Base-by-base conservation (phyloP, 2,888 invertebrate genomes). In the Pachycephus smyrnensis region DNA sequence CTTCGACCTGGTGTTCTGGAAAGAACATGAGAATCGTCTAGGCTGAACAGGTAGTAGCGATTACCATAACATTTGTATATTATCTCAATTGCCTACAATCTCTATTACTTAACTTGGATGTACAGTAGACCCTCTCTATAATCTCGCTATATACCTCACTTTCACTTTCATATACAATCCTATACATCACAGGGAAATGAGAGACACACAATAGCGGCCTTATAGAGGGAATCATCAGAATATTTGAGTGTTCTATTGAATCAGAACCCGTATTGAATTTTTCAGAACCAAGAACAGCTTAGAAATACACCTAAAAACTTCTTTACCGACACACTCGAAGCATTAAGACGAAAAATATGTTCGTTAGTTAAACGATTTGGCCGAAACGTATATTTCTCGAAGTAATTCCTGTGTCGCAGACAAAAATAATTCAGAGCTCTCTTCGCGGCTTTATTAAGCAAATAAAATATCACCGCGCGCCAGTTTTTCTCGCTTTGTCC, bases 11-110 rank as follows among this genome's bases (percentile, higher is more conserved):
- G 15, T 9, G 23, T 23, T 55, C 23, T 32, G 69, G 81, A 79
- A 80, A 76, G 23, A 33, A 12, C 30, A 75, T 23, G 31, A 12
- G 69, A 40, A 23, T 73, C 68, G 76, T 77, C 30, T 73, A 68
- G 55, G 73, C 68, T 23, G 55, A 55, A 23, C 9, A 23, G 23
- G 23, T 55, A 55, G 2, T 23, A 55, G 23, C 23, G 55, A 55
- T 55, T 55, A 55, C 55, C 15, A 23, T 55, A 40, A 15, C 15
- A 23, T 55, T 55, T 55, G 23, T 6, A 55, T 55, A 55, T 23
- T 23, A 55, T 55, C 55, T 55, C 55, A 2, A 55, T 55, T 55
- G 55, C 9, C 55, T 23, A 55, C 2, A 9, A 55, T 23, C 55
- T 55, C 23, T 23, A 55, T 23, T 55, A 23, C 6, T 35, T 35